phyloP scores from a whole-genome alignment of 2,888 invertebrate genomes.

The Clitarchus hookeri region DNA sequence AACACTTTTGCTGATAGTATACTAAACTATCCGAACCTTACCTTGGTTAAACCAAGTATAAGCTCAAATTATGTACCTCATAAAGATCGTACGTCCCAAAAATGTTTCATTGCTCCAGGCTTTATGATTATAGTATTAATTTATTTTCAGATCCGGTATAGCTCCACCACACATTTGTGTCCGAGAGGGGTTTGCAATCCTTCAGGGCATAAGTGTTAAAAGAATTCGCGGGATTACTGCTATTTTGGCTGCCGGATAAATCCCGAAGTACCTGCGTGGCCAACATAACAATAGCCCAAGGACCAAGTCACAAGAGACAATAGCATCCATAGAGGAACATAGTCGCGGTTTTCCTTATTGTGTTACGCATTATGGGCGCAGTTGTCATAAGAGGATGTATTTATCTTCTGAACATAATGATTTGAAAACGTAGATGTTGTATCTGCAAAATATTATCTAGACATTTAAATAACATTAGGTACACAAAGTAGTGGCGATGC shows the following conservation, averaged over 20 bases:
- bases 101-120: neutral
- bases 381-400: constrained; percentile 15
- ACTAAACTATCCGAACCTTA: neutral
- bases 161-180: neutral
- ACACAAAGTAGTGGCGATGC: neutral
- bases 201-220: constrained; percentile 18
- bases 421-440: constrained; percentile 16
- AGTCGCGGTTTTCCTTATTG: constrained; percentile 18
- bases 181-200: neutral
- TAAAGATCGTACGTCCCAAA: no score
- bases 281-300: constrained; percentile 21
- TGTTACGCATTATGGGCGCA: neutral
- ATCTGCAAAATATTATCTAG: constrained; percentile 18
- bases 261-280: neutral
- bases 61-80: neutral
- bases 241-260: neutral
- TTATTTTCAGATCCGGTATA: neutral
- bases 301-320: constrained; percentile 10
- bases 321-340: constrained; percentile 1
- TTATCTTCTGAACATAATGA: neutral
- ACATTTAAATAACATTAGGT: neutral
- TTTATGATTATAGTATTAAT: neutral
- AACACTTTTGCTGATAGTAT: neutral
- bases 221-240: neutral
- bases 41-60: neutral